phyloP scores from a whole-genome alignment of 2,888 invertebrate species.

The Chalcosyrphus nemorum region DNA sequence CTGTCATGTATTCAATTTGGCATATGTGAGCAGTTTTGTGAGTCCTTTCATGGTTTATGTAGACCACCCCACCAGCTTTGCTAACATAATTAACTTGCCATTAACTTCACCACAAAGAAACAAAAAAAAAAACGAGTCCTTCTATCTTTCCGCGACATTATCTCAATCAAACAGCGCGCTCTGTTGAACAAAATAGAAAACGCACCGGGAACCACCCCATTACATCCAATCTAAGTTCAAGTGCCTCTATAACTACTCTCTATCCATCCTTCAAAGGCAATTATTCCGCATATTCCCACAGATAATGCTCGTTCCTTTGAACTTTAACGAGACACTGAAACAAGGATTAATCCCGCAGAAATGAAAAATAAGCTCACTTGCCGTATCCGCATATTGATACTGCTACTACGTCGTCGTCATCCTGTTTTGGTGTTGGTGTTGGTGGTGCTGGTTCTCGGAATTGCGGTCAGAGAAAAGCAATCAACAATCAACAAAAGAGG shows the following conservation, averaged over 20 bases:
- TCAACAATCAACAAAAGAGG: conserved; percentile 40
- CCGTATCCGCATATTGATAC: conserved; percentile 8
- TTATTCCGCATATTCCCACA: neutral
- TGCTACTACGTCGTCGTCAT: neutral
- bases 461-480: conserved; percentile 43
- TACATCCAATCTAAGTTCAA: neutral
- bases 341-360: conserved; percentile 12
- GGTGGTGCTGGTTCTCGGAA: no score
- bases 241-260: neutral
- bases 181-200: neutral
- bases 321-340: neutral
- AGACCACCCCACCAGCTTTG: no score
- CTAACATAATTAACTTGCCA: neutral
- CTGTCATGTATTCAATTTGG: no score
- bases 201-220: neutral
- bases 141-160: neutral
- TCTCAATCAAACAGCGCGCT: neutral
- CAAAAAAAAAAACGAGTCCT: no score
- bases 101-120: neutral
- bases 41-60: no score
- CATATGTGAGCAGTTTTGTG: no score
- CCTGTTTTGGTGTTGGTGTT: conserved; percentile 10
- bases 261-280: neutral
- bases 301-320: neutral
- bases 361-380: conserved; percentile 7